Percentiles rank a stretch among this genome's conserved stretches.
Evolutionary conservation across 2,797 vertebrate species (phyloP).

Genomic region (Philypnodon macrostomus): DNA sequence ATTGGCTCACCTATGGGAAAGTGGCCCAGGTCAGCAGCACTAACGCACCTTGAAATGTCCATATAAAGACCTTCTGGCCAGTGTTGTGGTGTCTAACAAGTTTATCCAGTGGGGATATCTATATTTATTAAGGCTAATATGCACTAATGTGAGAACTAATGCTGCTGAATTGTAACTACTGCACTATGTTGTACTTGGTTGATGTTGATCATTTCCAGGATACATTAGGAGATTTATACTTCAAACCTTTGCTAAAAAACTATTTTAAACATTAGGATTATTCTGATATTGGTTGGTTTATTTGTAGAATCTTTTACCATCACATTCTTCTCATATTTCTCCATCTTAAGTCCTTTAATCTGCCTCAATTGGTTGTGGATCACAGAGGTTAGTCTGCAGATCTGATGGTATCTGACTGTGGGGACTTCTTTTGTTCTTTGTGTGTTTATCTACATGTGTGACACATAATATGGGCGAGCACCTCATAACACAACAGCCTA

Average conservation of each 20-base stretch:
- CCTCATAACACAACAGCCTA: slow-evolving; percentile 26
- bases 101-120: slow-evolving; percentile 53
- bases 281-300: background rate
- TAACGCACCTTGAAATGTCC: slow-evolving; percentile 68
- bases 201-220: slow-evolving; percentile 8
- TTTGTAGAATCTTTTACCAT: slow-evolving; percentile 3
- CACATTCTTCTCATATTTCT: slow-evolving; percentile 38
- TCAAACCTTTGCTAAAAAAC: slow-evolving; percentile 10
- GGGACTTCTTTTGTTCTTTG: slow-evolving; percentile 33
- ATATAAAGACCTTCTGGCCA: slow-evolving; percentile 55
- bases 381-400: slow-evolving; percentile 45
- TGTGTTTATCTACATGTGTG: slow-evolving; percentile 58
- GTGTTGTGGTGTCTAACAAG: slow-evolving; percentile 28
- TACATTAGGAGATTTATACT: background rate
- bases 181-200: slow-evolving; percentile 4
- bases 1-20: slow-evolving; percentile 54
- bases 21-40: slow-evolving; percentile 34
- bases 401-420: slow-evolving; percentile 29
- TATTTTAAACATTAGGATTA: background rate
- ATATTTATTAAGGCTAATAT: slow-evolving; percentile 47
- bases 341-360: slow-evolving; percentile 49
- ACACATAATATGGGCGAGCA: slow-evolving; percentile 55
- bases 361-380: slow-evolving; percentile 60
- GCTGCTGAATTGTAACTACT: slow-evolving; percentile 20
- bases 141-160: slow-evolving; percentile 16